These are phyloP conservation scores for Pectinophora gossypiella DNA, from an alignment of 1,140 invertebrate genomes.

Conservation along the genomic window DNA sequence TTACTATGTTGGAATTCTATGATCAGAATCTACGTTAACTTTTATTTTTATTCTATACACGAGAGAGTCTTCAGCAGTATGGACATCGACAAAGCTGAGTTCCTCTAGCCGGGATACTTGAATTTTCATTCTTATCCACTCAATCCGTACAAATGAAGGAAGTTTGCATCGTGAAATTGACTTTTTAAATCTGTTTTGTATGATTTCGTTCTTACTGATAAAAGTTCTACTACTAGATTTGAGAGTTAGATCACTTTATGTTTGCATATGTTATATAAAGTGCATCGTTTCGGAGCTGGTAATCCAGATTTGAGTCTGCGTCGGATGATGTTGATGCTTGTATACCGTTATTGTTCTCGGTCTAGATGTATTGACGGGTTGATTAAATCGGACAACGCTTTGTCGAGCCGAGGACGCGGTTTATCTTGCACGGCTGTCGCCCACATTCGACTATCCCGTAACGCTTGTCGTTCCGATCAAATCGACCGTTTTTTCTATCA, in stretches of 20 bases:
- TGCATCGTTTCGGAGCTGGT: not conserved
- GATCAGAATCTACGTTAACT: too few species aligned
- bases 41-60: too few species aligned
- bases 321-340: too few species aligned
- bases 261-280: not conserved
- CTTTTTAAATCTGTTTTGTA: not conserved
- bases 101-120: not conserved
- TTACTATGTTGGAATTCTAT: too few species aligned
- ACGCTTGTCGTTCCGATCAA: slow-evolving; percentile 10
- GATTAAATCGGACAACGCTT: slow-evolving; percentile 18
- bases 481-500: not conserved
- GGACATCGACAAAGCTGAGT: not conserved
- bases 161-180: not conserved
- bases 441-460: slow-evolving; percentile 11
- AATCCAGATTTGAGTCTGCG: too few species aligned
- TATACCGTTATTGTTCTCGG: slow-evolving; percentile 9
- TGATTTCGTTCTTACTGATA: not conserved
- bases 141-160: not conserved
- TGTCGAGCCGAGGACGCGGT: slow-evolving; percentile 10
- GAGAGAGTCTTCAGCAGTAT: too few species aligned
- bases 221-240: too few species aligned
- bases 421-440: slow-evolving; percentile 23
- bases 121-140: too few species aligned
- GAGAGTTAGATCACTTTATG: too few species aligned
- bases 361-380: slow-evolving; percentile 10